Percentiles rank a stretch among this genome's conserved stretches.
Evolutionary conservation across 2,113 vertebrate species (phyloP).

Genomic region (Fulmarus glacialis): DNA sequence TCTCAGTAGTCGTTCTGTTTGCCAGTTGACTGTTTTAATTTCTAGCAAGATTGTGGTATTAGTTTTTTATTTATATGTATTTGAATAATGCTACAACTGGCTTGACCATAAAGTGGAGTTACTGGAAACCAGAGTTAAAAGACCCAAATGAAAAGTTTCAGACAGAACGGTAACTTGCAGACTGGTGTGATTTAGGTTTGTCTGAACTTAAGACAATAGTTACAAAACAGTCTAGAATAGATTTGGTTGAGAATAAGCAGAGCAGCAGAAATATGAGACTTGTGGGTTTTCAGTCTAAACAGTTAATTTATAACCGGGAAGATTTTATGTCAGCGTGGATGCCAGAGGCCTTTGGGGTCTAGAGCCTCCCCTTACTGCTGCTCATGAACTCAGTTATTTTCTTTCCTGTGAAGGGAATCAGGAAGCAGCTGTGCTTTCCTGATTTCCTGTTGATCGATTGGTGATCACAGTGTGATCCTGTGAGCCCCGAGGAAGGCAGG

Average conservation of each 20-base stretch:
- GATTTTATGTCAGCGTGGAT: constrained; percentile 35
- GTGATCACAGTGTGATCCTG: constrained; percentile 41
- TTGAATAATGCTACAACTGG: not conserved
- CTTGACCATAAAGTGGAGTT: not conserved
- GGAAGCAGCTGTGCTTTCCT: constrained; percentile 58
- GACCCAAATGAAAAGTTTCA: not conserved
- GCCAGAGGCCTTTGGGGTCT: constrained; percentile 57
- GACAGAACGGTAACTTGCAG: constrained; percentile 16
- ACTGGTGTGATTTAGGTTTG: constrained; percentile 46
- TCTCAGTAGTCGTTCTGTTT: not conserved
- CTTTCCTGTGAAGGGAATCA: constrained; percentile 37
- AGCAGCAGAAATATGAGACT: constrained; percentile 61
- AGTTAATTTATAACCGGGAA: constrained; percentile 63
- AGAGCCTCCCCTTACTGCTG: constrained; percentile 32
- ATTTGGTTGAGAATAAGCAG: constrained; percentile 63
- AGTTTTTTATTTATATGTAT: not conserved
- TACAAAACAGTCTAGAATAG: constrained; percentile 47
- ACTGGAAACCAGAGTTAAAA: not conserved
- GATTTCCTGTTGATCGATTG: constrained; percentile 67
- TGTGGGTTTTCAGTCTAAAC: constrained; percentile 63
- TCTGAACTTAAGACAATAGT: constrained; percentile 54
- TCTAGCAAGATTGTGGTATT: not conserved
- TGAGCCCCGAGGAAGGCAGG: constrained; percentile 11
- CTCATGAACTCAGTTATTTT: constrained; percentile 22
- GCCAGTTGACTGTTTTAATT: not conserved